A percentile compares a stretch with the other conserved stretches of the same genome.
Evolutionary conservation across 2,113 vertebrate genomes (phyloP).

Genomic region (Fulmarus glacialis): DNA sequence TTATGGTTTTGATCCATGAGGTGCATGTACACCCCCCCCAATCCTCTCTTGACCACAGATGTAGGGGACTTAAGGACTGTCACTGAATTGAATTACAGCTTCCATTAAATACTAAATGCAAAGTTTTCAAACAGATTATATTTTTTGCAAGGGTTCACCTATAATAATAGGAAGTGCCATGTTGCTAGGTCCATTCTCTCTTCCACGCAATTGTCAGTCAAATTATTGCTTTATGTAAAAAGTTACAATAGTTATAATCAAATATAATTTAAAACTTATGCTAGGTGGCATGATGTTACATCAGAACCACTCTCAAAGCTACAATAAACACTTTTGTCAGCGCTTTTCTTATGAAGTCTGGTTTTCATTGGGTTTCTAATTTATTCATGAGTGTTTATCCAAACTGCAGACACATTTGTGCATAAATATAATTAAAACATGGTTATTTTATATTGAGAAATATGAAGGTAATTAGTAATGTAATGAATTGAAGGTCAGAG

Average conservation of each 20-base stretch:
- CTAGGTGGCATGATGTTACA: background rate
- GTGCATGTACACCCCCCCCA: background rate
- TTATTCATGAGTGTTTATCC: background rate
- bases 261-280: background rate
- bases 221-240: background rate
- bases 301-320: background rate
- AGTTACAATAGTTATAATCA: background rate
- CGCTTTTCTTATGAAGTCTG: background rate
- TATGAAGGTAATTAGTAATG: background rate
- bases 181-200: background rate
- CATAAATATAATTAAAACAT: slow-evolving; percentile 8
- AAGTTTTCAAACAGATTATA: background rate
- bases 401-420: background rate
- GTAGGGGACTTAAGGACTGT: background rate
- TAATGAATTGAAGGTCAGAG: slow-evolving; percentile 19
- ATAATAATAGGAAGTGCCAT: background rate
- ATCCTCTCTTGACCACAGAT: background rate
- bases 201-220: background rate
- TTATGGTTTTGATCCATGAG: background rate
- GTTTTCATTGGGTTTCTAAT: background rate
- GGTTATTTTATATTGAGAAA: background rate
- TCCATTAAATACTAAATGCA: background rate
- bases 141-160: background rate
- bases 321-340: background rate
- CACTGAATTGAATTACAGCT: background rate